Base-by-base conservation (phyloP, 2,113 vertebrate species). In the Sebastes fasciatus region DNA sequence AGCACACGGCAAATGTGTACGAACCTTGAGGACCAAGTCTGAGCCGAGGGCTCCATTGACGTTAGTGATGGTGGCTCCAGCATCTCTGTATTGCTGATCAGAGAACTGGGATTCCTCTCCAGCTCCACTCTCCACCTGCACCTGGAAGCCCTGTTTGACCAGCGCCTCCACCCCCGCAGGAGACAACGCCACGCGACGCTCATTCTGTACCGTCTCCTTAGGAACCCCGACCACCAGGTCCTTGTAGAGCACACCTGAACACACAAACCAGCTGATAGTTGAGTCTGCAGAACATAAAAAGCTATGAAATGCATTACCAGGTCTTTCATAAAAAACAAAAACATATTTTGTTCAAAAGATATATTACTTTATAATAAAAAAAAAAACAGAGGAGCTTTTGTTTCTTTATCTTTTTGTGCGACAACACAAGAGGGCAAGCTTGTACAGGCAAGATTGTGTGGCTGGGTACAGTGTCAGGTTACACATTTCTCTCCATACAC, bases 61-160 rank as follows among this genome's bases (percentile, higher is more conserved):
- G 62, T 94, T 91, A 8, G 92, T 93, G 63, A 96, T 95, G 58
- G 78, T 84, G 72, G 94, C 91, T 65, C 92, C 90, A 1, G 93
- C 89, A 43, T 94, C 82, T 80, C 51, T 82, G 79, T 94, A 95
- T 34, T 93, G 92, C 49, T 94, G 91, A 80, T 96, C 94, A 0
- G 91, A 95, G 86, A 96, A 94, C 85, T 96, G 94, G 1, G 92
- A 90, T 42, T 93, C 92, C 10, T 95, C 91, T 12, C 94, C 95
- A 13, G 94, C 93, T 6, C 96, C 93, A 1, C 85, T 83, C 88
- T 96, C 92, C 79, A 95, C 93, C 87, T 96, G 84, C 46, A 96
- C 89, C 17, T 68, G 82, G 81, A 97, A 94, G 54, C 94, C 94
- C 88, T 95, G 91, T 82, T 97, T 96, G 88, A 96, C 88, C 76